Conservation (phyloP, 2,113 vertebrate species). For the Scomber scombrus region DNA sequence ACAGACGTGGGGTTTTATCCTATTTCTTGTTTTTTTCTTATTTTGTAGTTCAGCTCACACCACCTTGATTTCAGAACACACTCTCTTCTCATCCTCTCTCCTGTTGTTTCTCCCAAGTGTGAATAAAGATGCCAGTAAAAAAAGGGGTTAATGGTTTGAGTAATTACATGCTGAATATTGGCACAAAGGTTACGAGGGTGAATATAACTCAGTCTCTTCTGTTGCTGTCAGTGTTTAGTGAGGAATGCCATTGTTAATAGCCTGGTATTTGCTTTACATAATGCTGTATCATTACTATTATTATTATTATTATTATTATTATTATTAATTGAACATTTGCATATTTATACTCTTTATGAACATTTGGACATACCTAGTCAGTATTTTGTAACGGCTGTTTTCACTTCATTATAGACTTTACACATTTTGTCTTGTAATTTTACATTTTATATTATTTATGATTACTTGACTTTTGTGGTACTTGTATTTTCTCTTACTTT, state of each 20-base stretch:
- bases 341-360: no score
- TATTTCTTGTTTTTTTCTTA: no score
- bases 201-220: neutral
- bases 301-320: no score
- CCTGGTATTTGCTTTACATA: neutral
- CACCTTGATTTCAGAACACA: neutral
- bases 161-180: slow-evolving; percentile 30
- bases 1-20: neutral
- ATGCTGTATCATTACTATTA: no score
- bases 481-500: neutral
- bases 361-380: no score
- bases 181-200: neutral
- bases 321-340: no score
- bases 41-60: neutral
- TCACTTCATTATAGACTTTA: no score
- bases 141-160: neutral
- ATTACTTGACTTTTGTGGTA: no score
- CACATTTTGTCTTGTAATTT: no score
- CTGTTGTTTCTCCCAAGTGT: neutral
- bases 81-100: neutral
- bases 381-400: no score
- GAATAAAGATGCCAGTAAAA: neutral
- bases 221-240: neutral
- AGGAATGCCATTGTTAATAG: neutral
- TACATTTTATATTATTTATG: no score